Evolutionary conservation across 2,797 vertebrate genomes (phyloP).

Genomic region (Crocodylus rhombifer): DNA sequence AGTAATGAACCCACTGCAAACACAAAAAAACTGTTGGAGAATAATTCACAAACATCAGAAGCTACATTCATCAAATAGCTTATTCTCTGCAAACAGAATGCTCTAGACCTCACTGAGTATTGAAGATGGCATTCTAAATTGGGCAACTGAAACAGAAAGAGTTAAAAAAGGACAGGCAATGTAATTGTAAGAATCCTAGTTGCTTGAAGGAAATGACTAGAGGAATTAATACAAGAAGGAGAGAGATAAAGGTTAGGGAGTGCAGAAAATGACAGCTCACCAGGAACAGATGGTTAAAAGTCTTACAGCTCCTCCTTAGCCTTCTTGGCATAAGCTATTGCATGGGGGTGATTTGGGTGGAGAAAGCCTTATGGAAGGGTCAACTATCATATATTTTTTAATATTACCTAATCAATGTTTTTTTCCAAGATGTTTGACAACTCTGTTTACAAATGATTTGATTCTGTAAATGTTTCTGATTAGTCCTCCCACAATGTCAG

Average conservation of each 20-base stretch:
- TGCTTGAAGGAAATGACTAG: background rate
- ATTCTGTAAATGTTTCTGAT: slow-evolving; percentile 81
- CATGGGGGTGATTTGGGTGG: background rate
- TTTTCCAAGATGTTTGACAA: slow-evolving; percentile 78
- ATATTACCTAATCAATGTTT: slow-evolving; percentile 82
- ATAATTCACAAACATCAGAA: background rate
- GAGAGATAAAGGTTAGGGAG: background rate
- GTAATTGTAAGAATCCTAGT: background rate
- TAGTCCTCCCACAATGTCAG: slow-evolving; percentile 81
- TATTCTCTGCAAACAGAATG: background rate
- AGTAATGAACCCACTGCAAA: background rate
- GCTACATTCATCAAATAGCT: background rate
- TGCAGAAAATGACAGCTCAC: slow-evolving; percentile 16
- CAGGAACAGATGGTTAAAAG: background rate
- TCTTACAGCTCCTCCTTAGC: background rate
- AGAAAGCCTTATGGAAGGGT: slow-evolving; percentile 28
- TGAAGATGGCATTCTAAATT: background rate
- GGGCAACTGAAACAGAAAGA: background rate
- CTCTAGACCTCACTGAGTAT: background rate
- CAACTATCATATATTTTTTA: background rate
- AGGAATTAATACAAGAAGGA: background rate
- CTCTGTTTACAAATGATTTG: slow-evolving; percentile 82
- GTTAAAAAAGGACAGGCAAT: background rate
- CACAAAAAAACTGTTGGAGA: background rate
- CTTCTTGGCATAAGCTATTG: background rate